Base-by-base conservation (phyloP, 2,797 vertebrate genomes). In the Cirrhinus molitorella region DNA sequence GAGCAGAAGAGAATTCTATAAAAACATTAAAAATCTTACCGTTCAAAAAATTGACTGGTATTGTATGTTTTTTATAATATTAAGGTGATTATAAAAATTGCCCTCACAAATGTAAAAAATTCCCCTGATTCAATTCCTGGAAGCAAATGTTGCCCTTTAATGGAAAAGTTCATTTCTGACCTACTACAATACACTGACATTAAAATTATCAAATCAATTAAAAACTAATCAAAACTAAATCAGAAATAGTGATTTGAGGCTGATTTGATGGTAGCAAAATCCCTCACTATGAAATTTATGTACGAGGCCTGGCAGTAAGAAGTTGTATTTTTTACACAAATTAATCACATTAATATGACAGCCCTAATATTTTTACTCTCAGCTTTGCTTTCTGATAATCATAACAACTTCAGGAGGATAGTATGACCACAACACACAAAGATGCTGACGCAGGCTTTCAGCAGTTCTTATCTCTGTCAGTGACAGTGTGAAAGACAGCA, bases 401-500 rank as follows among this genome's bases (percentile, higher is more conserved):
- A 34, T 8, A 81, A 81, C 23, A 47, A 28, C 37, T 71, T 71
- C 37, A 45, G n/a, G 9, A 55, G 49, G 34, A 59, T 67, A 28
- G 31, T 67, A 55, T 40, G 23, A 28, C 47, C 25, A 67, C 43
- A 63, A 17, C 34, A 55, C 19, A 63, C 12, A 45, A 81, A 73
- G 17, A 61, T 63, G 66, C 53, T 63, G 68, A 72, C 9, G 7
- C 40, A 31, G 59, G 9, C n/a, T 82, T 51, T 82, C 59, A 55
- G 47, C 70, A 66, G n/a, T 66, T 40, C 57, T 74, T 74, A 82
- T 82, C 47, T 65, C 71, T 40, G 34, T 16, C 45, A 72, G 23
- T 19, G 76, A 79, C 61, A 49, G 57, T 23, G 47, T 67, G 25
- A 57, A 68, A 76, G 28, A 59, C n/a, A 61, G 61, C 23, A 63